A percentile compares a stretch with the other conserved stretches of the same genome.
Evolutionary conservation across 2,113 vertebrate genomes (phyloP).

Genomic region (Tauraco erythrolophus): DNA sequence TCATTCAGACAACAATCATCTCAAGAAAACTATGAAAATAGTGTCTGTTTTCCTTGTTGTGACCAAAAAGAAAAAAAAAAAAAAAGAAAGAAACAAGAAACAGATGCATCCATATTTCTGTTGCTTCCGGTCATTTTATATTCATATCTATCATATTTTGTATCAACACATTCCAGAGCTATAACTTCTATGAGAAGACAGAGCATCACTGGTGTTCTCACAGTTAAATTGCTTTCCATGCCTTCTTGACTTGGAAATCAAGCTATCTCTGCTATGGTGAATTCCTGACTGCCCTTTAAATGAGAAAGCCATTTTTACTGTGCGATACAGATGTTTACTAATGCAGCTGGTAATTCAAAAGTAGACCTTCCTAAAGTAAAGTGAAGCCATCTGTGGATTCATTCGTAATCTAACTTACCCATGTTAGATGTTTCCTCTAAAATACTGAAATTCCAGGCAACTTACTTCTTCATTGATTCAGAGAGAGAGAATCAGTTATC

Average conservation of each 20-base stretch:
- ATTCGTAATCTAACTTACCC: not conserved
- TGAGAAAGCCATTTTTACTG: not conserved
- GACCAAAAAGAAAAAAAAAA: not conserved
- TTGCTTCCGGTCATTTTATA: not conserved
- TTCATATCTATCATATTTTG: not conserved
- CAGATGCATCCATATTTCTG: not conserved
- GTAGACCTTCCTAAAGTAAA: not conserved
- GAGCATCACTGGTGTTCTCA: not conserved
- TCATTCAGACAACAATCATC: not conserved
- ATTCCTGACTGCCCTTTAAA: not conserved
- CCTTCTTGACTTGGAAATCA: not conserved
- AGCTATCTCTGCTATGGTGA: fast-evolving
- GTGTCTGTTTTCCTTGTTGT: not conserved
- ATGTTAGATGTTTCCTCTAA: not conserved
- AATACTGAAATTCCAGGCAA: not conserved
- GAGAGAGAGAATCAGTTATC: not conserved
- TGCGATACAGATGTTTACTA: not conserved
- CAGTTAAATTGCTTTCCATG: not conserved
- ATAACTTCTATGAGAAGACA: not conserved
- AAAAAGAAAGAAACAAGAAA: not conserved
- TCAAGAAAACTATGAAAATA: not conserved
- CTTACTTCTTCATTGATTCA: not conserved
- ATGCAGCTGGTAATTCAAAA: not conserved
- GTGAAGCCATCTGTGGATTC: not conserved
- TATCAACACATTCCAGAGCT: not conserved